Evolutionary conservation across 2,888 invertebrate genomes (phyloP).

Genomic region (Pterostichus niger): DNA sequence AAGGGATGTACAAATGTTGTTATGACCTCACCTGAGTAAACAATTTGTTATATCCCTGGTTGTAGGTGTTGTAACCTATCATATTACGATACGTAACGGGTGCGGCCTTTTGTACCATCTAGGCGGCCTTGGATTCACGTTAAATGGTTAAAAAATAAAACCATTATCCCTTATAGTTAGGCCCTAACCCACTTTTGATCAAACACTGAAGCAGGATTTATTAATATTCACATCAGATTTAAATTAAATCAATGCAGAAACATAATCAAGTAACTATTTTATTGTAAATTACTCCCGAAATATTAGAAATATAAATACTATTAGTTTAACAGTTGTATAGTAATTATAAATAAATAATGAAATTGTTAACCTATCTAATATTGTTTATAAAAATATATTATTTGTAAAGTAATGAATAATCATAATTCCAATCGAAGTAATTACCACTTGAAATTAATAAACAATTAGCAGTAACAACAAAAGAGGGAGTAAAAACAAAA

Average conservation of each 20-base stretch:
- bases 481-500: slow-evolving; percentile 46
- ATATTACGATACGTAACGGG: slow-evolving; percentile 83
- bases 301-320: slow-evolving; percentile 1
- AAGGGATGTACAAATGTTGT: slow-evolving; percentile 9
- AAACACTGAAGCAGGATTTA: slow-evolving; percentile 8
- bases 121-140: slow-evolving; percentile 69
- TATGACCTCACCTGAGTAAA: slow-evolving; percentile 85
- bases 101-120: slow-evolving; percentile 75
- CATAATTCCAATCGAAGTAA: neutral
- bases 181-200: slow-evolving; percentile 28
- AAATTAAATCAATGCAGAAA: slow-evolving; percentile 30
- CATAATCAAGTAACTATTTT: neutral
- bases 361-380: neutral
- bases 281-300: neutral
- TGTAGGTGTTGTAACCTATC: slow-evolving; percentile 88
- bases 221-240: slow-evolving; percentile 11
- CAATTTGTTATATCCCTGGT: slow-evolving; percentile 89
- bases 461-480: slow-evolving; percentile 31
- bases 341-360: neutral
- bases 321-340: neutral
- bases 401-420: slow-evolving; percentile 14
- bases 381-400: slow-evolving; percentile 31
- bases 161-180: slow-evolving; percentile 14
- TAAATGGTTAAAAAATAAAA: slow-evolving; percentile 42
- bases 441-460: slow-evolving; percentile 26